These are phyloP conservation scores for Zaprionus lineosus DNA, from an alignment of 2,888 invertebrate species.

Conservation along the genomic window DNA sequence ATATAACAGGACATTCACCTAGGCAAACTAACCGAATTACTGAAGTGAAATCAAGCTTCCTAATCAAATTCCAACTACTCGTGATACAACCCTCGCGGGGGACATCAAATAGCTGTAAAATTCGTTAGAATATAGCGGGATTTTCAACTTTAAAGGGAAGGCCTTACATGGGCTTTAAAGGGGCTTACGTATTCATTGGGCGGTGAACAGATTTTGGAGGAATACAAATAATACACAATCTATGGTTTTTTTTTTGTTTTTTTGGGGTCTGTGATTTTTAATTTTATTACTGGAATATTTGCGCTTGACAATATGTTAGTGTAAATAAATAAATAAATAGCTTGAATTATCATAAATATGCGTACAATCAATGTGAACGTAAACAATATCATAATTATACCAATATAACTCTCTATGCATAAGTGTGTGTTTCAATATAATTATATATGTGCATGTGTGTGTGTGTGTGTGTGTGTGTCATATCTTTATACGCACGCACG, in stretches of 20 bases:
- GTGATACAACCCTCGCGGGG: too few species aligned
- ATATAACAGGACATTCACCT: too few species aligned
- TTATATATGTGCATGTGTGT: conserved; percentile 23
- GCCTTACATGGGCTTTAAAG: conserved; percentile 11
- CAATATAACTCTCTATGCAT: conserved; percentile 10
- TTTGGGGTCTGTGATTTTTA: conserved; percentile 52
- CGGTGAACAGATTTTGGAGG: conserved; percentile 14
- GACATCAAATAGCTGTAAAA: too few species aligned
- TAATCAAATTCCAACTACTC: too few species aligned
- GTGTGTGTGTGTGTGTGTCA: conserved; percentile 2
- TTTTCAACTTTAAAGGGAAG: conserved; percentile 4
- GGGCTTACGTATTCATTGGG: conserved; percentile 9
- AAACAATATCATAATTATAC: conserved; percentile 10
- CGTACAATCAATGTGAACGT: conserved; percentile 39
- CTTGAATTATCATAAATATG: conserved; percentile 46
- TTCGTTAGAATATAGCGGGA: conserved; percentile 5
- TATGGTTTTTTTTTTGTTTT: conserved; percentile 17
- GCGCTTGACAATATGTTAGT: conserved; percentile 71
- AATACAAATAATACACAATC: conserved; percentile 12
- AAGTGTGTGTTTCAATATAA: neutral
- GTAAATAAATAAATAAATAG: conserved; percentile 72
- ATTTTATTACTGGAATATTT: conserved; percentile 44
- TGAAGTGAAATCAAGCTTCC: too few species aligned
- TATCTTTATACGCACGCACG: too few species aligned
- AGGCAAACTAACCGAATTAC: too few species aligned